Conservation (phyloP, 2,113 vertebrate species). For the Brienomyrus longianalis region DNA sequence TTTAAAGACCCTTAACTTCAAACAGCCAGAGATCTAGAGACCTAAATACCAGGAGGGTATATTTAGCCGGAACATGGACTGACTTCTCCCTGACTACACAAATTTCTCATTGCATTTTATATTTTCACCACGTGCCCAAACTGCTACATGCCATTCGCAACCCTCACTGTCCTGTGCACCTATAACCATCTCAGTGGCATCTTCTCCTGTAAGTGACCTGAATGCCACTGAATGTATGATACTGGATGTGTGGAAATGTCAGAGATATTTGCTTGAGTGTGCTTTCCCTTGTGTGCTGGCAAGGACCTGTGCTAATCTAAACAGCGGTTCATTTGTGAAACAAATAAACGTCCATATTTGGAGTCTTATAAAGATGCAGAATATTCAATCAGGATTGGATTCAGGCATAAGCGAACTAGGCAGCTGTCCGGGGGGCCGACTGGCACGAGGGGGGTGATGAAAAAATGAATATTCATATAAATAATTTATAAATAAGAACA, state of each 20-base stretch:
- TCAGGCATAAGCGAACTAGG: not conserved
- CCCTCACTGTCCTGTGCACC: not conserved
- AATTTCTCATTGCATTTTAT: conserved; percentile 61
- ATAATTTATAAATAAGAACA: not conserved
- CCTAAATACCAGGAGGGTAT: conserved; percentile 29
- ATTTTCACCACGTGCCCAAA: conserved; percentile 53
- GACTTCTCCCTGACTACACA: conserved; percentile 55
- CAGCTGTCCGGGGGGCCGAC: not conserved
- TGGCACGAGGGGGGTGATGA: not conserved
- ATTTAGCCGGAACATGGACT: conserved; percentile 57
- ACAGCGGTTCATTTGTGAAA: not conserved
- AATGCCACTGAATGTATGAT: not conserved
- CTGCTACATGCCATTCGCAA: not conserved
- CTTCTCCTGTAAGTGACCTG: not conserved
- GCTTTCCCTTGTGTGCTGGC: not conserved
- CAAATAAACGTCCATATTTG: not conserved
- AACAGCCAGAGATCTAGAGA: conserved; percentile 15
- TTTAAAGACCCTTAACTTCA: conserved; percentile 5
- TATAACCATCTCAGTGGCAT: not conserved
- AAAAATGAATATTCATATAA: not conserved
- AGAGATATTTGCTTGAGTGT: not conserved
- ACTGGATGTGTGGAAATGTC: not conserved
- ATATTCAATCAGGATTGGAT: not conserved
- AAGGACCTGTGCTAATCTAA: not conserved
- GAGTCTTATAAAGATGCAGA: not conserved